A percentile compares a stretch with the other conserved stretches of the same genome.
Evolutionary conservation across 2,888 invertebrate genomes (phyloP).

Genomic region (Operophtera brumata): DNA sequence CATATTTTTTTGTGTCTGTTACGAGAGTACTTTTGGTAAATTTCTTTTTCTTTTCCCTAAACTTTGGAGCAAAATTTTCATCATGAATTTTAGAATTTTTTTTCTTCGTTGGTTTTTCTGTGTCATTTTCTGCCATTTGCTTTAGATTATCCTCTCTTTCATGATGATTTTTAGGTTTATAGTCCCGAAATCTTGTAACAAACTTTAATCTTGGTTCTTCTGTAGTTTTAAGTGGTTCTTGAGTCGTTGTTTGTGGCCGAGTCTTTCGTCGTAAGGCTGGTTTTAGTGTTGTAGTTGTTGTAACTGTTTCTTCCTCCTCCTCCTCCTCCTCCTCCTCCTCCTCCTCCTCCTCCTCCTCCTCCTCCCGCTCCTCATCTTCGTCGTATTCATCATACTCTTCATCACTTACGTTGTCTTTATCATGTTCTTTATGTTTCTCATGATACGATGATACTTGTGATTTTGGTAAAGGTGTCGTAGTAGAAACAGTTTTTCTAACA

Average conservation of each 20-base stretch:
- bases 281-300: constrained; percentile 50
- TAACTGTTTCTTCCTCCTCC: constrained; percentile 36
- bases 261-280: constrained; percentile 48
- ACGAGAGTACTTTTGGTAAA: constrained; percentile 66
- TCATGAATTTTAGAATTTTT: constrained; percentile 11
- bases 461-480: constrained; percentile 31
- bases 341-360: constrained; percentile 27
- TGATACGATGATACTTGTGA: background rate
- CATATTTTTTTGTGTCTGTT: constrained; percentile 70
- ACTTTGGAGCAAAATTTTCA: constrained; percentile 46
- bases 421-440: constrained; percentile 7
- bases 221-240: constrained; percentile 35
- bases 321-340: constrained; percentile 31
- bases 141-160: constrained; percentile 2
- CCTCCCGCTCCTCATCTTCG: constrained; percentile 33
- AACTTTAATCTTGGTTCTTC: constrained; percentile 51
- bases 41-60: constrained; percentile 69
- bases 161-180: constrained; percentile 36
- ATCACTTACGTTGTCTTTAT: constrained; percentile 39
- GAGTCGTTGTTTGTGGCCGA: constrained; percentile 43
- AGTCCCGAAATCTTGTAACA: constrained; percentile 59
- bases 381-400: constrained; percentile 54
- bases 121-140: constrained; percentile 23
- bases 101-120: constrained; percentile 10
- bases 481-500: constrained; percentile 43